Conservation (phyloP, 1,140 invertebrate genomes). For the Paralvinella palmiformis region DNA sequence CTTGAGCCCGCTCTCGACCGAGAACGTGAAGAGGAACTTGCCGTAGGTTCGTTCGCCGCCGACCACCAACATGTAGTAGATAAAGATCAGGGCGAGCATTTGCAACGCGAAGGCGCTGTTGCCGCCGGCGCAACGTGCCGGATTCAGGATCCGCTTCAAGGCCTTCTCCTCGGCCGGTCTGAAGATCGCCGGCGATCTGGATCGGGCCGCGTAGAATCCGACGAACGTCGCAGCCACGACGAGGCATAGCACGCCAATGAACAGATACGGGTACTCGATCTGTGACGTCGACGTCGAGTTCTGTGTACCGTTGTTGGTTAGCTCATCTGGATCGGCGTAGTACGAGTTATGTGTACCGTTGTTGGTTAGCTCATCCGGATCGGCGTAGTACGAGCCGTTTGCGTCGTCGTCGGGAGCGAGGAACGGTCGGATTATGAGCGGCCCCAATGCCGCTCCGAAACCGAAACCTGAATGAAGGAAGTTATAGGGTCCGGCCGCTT, state of each 20-base stretch:
- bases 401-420: background rate
- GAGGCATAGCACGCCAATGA: background rate
- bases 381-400: no score
- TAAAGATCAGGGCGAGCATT: constrained; percentile 26
- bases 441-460: background rate
- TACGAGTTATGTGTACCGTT: no score
- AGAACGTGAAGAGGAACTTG: constrained; percentile 31
- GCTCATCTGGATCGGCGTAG: no score
- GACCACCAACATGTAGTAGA: constrained; percentile 26
- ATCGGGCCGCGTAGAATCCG: background rate
- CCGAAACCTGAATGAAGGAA: background rate
- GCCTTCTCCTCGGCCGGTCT: background rate
- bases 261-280: background rate
- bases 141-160: constrained; percentile 19
- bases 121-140: constrained; percentile 26
- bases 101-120: constrained; percentile 21
- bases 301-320: no score
- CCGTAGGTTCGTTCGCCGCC: constrained; percentile 28
- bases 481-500: background rate
- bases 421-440: background rate
- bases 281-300: background rate
- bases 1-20: constrained; percentile 23
- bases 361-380: no score
- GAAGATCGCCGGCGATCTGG: background rate
- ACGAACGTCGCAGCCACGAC: no score